These are phyloP conservation scores for Adrianichthys oophorus DNA, from an alignment of 2,797 vertebrate genomes.

Conservation along the genomic window DNA sequence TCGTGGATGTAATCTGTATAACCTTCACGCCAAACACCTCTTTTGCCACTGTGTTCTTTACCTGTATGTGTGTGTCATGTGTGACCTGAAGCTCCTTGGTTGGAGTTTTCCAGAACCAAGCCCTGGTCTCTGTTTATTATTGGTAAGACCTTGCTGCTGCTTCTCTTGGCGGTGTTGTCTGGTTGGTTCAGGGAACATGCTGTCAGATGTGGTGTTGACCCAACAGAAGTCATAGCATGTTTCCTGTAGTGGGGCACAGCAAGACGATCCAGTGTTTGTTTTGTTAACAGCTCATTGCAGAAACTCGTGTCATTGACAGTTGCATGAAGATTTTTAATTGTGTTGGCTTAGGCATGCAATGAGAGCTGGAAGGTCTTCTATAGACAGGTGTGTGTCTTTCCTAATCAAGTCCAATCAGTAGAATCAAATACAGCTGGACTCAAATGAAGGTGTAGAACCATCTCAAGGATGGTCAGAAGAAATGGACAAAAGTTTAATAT, in stretches of 20 bases:
- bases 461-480: no score
- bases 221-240: conserved; percentile 58
- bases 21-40: background rate
- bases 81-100: conserved; percentile 1
- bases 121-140: conserved; percentile 16
- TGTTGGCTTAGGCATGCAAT: no score
- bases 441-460: no score
- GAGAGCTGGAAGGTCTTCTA: no score
- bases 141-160: conserved; percentile 11
- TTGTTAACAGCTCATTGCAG: conserved; percentile 59
- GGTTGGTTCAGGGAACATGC: conserved; percentile 37
- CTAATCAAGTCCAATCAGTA: no score
- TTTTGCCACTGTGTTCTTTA: no score
- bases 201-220: conserved; percentile 60
- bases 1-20: conserved; percentile 15
- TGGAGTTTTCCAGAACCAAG: conserved; percentile 11
- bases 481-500: no score
- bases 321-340: conserved; percentile 13
- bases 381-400: no score
- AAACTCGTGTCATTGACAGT: conserved; percentile 24
- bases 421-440: no score
- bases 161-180: conserved; percentile 7
- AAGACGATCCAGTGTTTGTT: conserved; percentile 60
- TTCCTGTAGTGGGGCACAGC: conserved; percentile 30
- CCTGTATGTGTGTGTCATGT: no score